Base-by-base conservation (phyloP, 2,888 invertebrate species). In the Tupiocoris notatus region DNA sequence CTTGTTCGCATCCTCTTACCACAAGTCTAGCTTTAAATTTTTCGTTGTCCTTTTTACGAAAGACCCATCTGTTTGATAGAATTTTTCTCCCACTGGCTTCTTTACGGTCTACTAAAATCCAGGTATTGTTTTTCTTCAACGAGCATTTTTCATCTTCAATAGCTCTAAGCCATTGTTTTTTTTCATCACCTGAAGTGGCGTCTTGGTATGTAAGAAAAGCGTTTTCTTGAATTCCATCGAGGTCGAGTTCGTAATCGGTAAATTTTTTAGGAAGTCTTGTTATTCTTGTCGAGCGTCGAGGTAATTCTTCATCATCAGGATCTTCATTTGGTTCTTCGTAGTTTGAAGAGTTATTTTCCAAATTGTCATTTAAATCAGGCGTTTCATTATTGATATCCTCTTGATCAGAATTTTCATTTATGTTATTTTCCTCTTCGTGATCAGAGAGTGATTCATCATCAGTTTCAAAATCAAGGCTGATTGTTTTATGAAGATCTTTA, bases 61-160 rank as follows among this genome's bases (percentile, higher is more conserved):
- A 81, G 0, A 81, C 80, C 82, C 81, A 82, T 62, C 81, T 81
- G 22, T 79, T 80, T 0, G 80, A 78, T 3, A 81, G 78, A 1
- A 80, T 56, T 65, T 58, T 70, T 16, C 17, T 20, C 7, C 25
- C 58, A 6, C 67, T 23, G 3, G 62, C 76, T 24, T 70, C 66
- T 23, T 74, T 77, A 75, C 77, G 78, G 16, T 64, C 77, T 1
- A 82, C 21, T 23, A 78, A 17, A 54, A 78, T 77, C 81, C 82
- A 82, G 0, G 81, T 81, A 2, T 79, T 9, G 64, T 81, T 81
- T 21, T 79, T 67, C 1, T 12, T 56, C 3, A 81, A 62, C 0
- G 80, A 79, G 6, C 77, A 25, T 21, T 81, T 79, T 76, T 82
- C 80, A 20, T 79, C 79, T 1, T 80, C 77, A 64, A 81, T 80